phyloP scores from a whole-genome alignment of 2,113 vertebrate genomes.

The Maccullochella peelii region DNA sequence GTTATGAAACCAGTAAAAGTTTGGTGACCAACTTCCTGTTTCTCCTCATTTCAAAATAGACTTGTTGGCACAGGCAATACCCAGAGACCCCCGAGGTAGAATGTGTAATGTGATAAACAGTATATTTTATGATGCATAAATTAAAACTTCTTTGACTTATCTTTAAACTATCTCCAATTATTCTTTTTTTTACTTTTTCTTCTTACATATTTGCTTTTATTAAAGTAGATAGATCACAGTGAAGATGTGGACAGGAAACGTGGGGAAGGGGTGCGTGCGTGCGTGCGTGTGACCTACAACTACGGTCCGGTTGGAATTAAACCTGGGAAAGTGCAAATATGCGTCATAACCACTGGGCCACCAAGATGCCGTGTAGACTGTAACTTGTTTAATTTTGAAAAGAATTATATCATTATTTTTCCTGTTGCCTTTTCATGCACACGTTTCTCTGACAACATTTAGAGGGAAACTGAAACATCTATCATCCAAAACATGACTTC shows the following conservation, averaged over 20 bases:
- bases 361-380: no score
- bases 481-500: neutral
- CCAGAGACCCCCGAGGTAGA: neutral
- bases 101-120: neutral
- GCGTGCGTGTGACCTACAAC: no score
- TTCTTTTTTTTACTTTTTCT: no score
- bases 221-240: neutral
- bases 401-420: neutral
- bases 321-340: neutral
- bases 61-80: neutral
- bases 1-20: conserved; percentile 38
- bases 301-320: neutral
- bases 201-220: neutral
- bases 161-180: no score
- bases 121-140: neutral
- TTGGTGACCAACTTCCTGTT: conserved; percentile 64
- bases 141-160: neutral
- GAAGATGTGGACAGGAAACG: neutral
- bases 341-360: neutral
- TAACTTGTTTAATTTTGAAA: neutral
- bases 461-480: neutral
- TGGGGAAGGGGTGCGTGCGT: no score
- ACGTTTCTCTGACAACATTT: neutral
- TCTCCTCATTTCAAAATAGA: conserved; percentile 36
- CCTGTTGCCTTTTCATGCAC: neutral